Evolutionary conservation across 2,888 invertebrate species (phyloP).

Genomic region (Xestia xanthographa): DNA sequence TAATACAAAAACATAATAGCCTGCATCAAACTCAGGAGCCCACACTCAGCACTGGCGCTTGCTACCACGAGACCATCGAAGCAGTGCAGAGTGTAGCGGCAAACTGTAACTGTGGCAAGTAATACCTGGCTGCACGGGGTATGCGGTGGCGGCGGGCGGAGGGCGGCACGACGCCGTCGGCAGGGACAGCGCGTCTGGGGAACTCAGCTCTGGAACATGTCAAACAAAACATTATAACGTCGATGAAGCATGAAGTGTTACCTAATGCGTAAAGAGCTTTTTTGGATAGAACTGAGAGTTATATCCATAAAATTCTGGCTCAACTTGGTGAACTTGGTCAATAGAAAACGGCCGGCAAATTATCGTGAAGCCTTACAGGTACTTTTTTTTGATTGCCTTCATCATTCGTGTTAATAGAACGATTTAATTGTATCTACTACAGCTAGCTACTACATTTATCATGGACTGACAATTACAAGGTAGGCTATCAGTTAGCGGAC

Average conservation of each 20-base stretch:
- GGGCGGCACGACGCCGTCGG: constrained; percentile 70
- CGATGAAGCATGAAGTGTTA: background rate
- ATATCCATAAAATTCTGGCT: background rate
- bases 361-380: background rate
- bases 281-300: background rate
- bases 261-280: background rate
- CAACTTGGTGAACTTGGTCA: too few species aligned
- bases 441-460: background rate
- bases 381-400: background rate
- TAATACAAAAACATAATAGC: background rate
- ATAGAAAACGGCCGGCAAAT: background rate
- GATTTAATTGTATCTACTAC: background rate
- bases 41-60: background rate
- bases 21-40: background rate
- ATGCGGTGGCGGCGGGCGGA: constrained; percentile 71
- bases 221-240: background rate
- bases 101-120: background rate
- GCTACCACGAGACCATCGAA: background rate
- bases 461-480: background rate
- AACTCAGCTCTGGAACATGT: constrained; percentile 74
- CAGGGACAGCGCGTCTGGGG: constrained; percentile 67
- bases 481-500: background rate
- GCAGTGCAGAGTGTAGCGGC: background rate
- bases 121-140: constrained; percentile 84
- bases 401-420: background rate